phyloP scores from a whole-genome alignment of 37 sponge, comb jelly and placozoan genomes.

The Amphimedon queenslandica region DNA sequence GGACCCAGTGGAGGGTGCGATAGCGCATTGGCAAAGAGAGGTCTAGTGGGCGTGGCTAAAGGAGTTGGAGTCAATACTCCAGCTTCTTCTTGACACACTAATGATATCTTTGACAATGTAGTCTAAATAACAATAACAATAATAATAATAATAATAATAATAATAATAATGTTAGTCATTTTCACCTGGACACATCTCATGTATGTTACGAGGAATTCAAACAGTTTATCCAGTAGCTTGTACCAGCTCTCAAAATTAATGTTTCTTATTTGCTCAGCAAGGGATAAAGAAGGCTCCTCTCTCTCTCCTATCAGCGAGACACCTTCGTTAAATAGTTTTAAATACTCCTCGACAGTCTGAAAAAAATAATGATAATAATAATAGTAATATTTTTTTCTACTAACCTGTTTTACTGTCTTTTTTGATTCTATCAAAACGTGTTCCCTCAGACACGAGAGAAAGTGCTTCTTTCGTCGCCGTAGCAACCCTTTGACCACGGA shows the following conservation, averaged over 20 bases:
- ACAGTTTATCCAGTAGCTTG: constrained; percentile 47
- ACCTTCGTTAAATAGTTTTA: neutral
- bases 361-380: neutral
- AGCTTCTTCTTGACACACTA: constrained; percentile 30
- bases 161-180: neutral
- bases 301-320: constrained; percentile 14
- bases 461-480: constrained; percentile 67
- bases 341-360: neutral
- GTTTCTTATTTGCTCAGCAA: constrained; percentile 63
- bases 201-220: constrained; percentile 28
- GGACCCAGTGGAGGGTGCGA: too few relatives aligned
- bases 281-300: constrained; percentile 10
- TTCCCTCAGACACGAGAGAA: constrained; percentile 69
- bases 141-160: too few relatives aligned
- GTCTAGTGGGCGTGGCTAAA: neutral
- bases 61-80: neutral
- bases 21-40: too few relatives aligned
- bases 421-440: constrained; percentile 37
- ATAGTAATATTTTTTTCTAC: neutral
- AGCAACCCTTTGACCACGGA: constrained; percentile 75
- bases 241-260: constrained; percentile 67
- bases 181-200: constrained; percentile 58
- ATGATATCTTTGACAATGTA: constrained; percentile 33
- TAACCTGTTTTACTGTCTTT: constrained; percentile 45
- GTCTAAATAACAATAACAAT: constrained; percentile 8